Conservation (phyloP, 1,140 invertebrate species). For the Drosophila paulistorum region DNA sequence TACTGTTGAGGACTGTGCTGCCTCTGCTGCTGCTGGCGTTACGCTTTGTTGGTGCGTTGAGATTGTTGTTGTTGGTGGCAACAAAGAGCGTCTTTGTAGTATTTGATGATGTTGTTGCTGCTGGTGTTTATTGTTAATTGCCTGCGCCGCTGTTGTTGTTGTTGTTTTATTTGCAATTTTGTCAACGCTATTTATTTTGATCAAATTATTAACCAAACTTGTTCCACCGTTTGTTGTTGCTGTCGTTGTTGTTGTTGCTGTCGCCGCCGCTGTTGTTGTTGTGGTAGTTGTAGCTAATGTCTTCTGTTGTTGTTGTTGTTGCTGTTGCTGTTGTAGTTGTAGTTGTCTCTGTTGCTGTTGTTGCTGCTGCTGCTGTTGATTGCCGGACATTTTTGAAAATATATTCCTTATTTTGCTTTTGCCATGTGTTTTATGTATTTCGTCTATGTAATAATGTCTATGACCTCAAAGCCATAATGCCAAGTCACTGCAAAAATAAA, state of each 20-base stretch:
- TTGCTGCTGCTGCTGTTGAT: slow-evolving; percentile 69
- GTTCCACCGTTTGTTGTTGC: slow-evolving; percentile 49
- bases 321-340: slow-evolving; percentile 28
- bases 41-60: slow-evolving; percentile 45
- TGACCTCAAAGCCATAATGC: slow-evolving; percentile 58
- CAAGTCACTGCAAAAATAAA: slow-evolving; percentile 51
- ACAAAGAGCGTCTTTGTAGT: slow-evolving; percentile 63
- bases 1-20: slow-evolving; percentile 34
- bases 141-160: slow-evolving; percentile 52
- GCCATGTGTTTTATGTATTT: slow-evolving; percentile 45
- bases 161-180: slow-evolving; percentile 67
- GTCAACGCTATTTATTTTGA: slow-evolving; percentile 74
- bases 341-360: slow-evolving; percentile 46
- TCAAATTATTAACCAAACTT: slow-evolving; percentile 73
- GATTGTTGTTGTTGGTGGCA: slow-evolving; percentile 56
- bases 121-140: slow-evolving; percentile 73
- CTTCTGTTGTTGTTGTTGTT: slow-evolving; percentile 26
- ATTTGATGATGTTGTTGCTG: slow-evolving; percentile 55
- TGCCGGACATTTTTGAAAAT: slow-evolving; percentile 72
- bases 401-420: slow-evolving; percentile 68
- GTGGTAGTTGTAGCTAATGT: slow-evolving; percentile 13
- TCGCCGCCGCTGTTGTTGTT: slow-evolving; percentile 26
- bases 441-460: slow-evolving; percentile 49
- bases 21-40: slow-evolving; percentile 33
- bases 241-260: slow-evolving; percentile 30